These are phyloP conservation scores for Ametastegia equiseti DNA, from an alignment of 2,888 invertebrate species.

Conservation along the genomic window DNA sequence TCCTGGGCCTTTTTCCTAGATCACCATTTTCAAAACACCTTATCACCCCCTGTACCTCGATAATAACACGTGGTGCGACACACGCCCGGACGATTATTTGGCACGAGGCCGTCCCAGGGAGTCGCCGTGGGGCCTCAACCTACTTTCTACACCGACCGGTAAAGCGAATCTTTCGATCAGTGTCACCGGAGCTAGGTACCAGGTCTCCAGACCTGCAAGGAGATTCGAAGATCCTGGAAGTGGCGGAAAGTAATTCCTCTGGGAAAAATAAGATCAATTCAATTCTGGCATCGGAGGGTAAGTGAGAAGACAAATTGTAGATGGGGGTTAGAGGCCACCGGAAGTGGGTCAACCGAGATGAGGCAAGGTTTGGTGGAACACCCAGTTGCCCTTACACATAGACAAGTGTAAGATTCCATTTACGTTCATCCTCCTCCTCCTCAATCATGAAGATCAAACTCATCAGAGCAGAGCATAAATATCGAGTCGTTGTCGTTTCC, in stretches of 20 bases:
- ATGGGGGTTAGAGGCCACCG: neutral
- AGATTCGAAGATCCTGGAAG: neutral
- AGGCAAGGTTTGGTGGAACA: neutral
- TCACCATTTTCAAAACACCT: neutral
- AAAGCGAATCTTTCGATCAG: conserved; percentile 30
- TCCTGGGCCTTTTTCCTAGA: neutral
- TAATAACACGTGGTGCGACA: conserved; percentile 5
- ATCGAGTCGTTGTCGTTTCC: too few species aligned
- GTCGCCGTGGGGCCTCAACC: conserved; percentile 37
- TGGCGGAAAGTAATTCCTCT: neutral
- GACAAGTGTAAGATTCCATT: too few species aligned
- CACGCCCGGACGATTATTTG: conserved; percentile 39
- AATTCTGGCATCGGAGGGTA: neutral
- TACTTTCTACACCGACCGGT: conserved; percentile 26
- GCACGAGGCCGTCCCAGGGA: conserved; percentile 41
- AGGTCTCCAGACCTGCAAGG: neutral
- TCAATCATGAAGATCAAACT: too few species aligned
- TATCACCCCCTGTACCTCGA: conserved; percentile 7
- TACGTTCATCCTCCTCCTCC: too few species aligned
- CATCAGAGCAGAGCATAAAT: too few species aligned
- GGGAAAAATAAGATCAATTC: neutral
- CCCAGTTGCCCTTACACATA: neutral
- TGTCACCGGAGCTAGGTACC: conserved; percentile 3
- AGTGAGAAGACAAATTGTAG: neutral
- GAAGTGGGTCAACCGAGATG: conserved; percentile 1